These are phyloP conservation scores for Drosophila jambulina DNA, from an alignment of 1,140 invertebrate species.

Conservation along the genomic window DNA sequence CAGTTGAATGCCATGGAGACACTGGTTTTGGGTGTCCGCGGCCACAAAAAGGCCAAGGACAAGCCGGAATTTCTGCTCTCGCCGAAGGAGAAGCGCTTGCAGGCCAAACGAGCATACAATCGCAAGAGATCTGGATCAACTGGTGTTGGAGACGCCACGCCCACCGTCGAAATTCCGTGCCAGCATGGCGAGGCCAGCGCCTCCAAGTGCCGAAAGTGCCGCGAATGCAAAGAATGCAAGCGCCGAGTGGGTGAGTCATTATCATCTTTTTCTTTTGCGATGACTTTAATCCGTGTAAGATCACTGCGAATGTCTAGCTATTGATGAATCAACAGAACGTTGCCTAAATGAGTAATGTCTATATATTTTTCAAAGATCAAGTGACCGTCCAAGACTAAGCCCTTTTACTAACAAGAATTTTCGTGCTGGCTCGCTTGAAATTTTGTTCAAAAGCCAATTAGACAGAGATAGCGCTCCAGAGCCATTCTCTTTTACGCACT, in stretches of 20 bases:
- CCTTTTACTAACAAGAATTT: not conserved
- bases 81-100: slow-evolving; percentile 70
- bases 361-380: not conserved
- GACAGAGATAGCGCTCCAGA: not conserved
- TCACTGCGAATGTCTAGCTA: not conserved
- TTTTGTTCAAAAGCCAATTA: not conserved
- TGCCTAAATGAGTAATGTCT: not conserved
- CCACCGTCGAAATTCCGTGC: not conserved
- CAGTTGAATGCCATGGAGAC: slow-evolving; percentile 65
- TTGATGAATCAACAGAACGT: no score
- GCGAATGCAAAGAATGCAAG: slow-evolving; percentile 50
- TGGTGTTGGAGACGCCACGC: not conserved
- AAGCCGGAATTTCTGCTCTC: slow-evolving; percentile 71
- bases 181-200: slow-evolving; percentile 13
- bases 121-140: slow-evolving; percentile 43
- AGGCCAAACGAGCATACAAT: slow-evolving; percentile 57
- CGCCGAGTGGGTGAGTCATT: slow-evolving; percentile 47
- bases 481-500: no score
- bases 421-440: not conserved
- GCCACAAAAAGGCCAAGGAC: slow-evolving; percentile 66
- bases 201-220: slow-evolving; percentile 42
- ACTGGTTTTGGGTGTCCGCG: slow-evolving; percentile 46
- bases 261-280: not conserved
- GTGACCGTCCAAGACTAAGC: no score
- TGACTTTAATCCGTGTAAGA: not conserved